Percentiles rank a stretch among this genome's conserved stretches.
These are phyloP conservation scores for Sturnus vulgaris DNA, from an alignment of 2,113 vertebrate species.

Conservation along the genomic window DNA sequence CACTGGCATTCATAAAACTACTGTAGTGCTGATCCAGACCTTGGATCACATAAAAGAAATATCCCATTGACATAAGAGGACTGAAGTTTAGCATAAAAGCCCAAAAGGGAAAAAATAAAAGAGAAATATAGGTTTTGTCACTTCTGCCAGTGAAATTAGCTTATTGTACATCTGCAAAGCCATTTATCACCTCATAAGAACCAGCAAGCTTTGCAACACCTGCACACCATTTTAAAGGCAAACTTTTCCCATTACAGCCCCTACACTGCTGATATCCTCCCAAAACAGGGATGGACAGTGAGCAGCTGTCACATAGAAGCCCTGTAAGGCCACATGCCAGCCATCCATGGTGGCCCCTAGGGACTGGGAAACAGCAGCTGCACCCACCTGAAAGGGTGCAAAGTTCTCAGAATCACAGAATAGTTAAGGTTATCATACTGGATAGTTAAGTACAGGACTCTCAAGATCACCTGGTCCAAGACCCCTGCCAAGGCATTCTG, in stretches of 20 bases:
- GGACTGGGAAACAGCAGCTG: background rate
- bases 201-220: background rate
- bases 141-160: background rate
- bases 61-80: background rate
- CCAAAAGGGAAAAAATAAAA: background rate
- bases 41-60: background rate
- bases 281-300: background rate
- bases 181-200: background rate
- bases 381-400: accelerated
- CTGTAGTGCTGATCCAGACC: background rate
- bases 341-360: accelerated
- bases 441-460: background rate
- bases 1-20: background rate
- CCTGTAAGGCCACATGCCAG: background rate
- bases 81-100: background rate
- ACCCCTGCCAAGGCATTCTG: background rate
- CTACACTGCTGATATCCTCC: too few relatives aligned
- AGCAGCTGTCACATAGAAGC: accelerated
- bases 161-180: background rate
- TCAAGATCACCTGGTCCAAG: background rate
- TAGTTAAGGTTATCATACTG: background rate
- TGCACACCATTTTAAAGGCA: background rate
- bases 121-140: background rate
- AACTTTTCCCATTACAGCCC: background rate
- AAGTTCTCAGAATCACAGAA: background rate